Evolutionary conservation across 1,140 invertebrate species (phyloP), one percentile per base, ranked within the genome.

Genomic region (Pogonus chalceus): DNA sequence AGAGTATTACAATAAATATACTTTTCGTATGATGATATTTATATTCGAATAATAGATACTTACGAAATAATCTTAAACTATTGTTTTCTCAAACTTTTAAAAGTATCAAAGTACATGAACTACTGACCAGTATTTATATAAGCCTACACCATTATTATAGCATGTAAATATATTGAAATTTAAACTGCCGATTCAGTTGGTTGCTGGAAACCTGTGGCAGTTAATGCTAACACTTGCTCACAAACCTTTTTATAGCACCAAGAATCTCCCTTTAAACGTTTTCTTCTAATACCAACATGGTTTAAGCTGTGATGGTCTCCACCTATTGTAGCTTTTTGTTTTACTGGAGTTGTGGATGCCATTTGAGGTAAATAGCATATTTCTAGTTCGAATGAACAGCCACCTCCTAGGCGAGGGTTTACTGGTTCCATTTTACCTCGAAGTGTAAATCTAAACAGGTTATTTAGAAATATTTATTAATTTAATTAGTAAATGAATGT

Each of bases 191-290:
- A 65, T 54, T 66, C 62, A 12, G 53, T 56, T 21, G 56, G 52
- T 56, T 54, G 57, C 49, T 60, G 63, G n/a, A 69, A 60, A 56
- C 71, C 69, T n/a, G 70, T 68, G 20, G 71, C 68, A 31, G 79
- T 78, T 52, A 83, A 68, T 35, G 74, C 77, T 23, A 92, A 72
- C 26, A 92, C 79, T 70, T 92, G 82, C 69, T 92, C 88, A 63
- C 87, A 90, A n/a, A 90, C 78, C 55, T 79, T 81, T 66, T 92
- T 92, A 65, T 92, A 92, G 52, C 85, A 81, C 87, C 89, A 92
- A 1, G 83, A 80, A 66, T 92, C 85, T 1, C 90, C 90, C 65
- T 86, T 87, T 1, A 91, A 74, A 52, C 89, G 69, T 64, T 90
- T 91, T 35, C 89, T 74, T 56, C 81, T 73, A 23, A 92, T 84